Evolutionary conservation across 2,113 vertebrate genomes (phyloP).

Genomic region (Bubo scandiacus): DNA sequence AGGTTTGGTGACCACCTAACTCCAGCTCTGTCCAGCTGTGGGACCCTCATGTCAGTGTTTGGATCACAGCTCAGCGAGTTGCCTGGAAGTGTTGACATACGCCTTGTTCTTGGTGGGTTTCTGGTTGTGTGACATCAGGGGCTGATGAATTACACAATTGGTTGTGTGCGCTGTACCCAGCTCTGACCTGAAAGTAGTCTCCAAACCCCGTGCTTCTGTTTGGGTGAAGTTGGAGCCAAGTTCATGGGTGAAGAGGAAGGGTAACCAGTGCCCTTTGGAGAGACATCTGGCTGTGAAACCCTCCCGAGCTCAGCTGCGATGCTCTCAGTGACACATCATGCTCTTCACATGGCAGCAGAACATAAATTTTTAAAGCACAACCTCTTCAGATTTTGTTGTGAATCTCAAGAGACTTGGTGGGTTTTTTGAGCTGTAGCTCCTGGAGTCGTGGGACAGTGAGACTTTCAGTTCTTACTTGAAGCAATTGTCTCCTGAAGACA

Average conservation of each 20-base stretch:
- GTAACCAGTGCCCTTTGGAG: background rate
- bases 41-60: background rate
- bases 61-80: background rate
- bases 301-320: background rate
- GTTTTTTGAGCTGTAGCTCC: background rate
- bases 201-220: background rate
- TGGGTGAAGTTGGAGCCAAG: background rate
- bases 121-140: background rate
- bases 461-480: background rate
- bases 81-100: background rate
- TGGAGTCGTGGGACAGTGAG: background rate
- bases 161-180: background rate
- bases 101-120: background rate
- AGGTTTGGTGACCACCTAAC: background rate
- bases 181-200: background rate
- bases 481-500: background rate
- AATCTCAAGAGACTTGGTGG: background rate
- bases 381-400: background rate
- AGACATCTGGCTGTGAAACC: background rate
- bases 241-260: background rate
- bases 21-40: background rate
- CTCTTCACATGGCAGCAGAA: background rate
- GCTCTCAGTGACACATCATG: background rate
- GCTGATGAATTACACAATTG: background rate
- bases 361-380: accelerated